These are phyloP conservation scores for Eptesicus fuscus DNA, from an alignment of 2,113 vertebrate genomes.

Conservation along the genomic window DNA sequence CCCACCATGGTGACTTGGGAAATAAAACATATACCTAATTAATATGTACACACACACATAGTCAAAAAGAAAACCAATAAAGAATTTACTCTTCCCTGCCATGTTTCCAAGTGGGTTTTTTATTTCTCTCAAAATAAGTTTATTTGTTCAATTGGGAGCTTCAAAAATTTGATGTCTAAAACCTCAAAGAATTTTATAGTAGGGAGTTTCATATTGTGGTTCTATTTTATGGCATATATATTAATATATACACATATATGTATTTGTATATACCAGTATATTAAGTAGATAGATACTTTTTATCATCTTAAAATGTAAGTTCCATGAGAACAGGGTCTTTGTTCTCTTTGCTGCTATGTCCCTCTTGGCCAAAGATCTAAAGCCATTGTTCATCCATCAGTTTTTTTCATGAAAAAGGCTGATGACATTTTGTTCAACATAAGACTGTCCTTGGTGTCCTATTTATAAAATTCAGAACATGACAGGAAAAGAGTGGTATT, in stretches of 20 bases:
- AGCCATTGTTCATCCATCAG: background rate
- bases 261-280: background rate
- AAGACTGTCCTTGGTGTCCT: background rate
- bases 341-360: background rate
- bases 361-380: constrained; percentile 23
- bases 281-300: background rate
- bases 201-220: background rate
- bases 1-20: background rate
- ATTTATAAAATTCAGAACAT: constrained; percentile 35
- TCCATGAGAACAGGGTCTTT: background rate
- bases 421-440: background rate
- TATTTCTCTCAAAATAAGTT: background rate
- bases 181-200: background rate
- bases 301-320: background rate
- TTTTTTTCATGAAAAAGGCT: constrained; percentile 22
- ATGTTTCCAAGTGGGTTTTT: background rate
- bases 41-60: background rate
- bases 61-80: background rate
- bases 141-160: background rate
- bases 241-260: background rate
- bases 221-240: background rate
- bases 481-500: background rate
- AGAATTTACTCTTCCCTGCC: background rate
- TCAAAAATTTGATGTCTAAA: background rate
- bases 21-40: background rate